Base-by-base conservation (phyloP, 2,113 vertebrate species). In the Aphyosemion australe region DNA sequence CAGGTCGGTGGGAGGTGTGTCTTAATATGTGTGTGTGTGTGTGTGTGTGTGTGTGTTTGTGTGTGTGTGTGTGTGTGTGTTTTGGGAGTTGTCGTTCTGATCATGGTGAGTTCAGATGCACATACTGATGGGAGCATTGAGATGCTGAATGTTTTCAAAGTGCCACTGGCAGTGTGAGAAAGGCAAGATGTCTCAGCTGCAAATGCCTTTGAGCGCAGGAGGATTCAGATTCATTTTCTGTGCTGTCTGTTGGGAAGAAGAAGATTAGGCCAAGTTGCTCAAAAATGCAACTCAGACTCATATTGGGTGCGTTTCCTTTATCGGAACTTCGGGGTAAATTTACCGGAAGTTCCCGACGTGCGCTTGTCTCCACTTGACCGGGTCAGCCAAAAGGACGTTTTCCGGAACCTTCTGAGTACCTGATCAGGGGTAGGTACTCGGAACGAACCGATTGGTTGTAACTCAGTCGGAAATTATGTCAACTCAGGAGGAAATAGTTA, bases 181-280 rank as follows among this genome's bases (percentile, higher is more conserved):
- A 73, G 74, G 71, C 80, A 58, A 77, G 62, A 80, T 72, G 82
- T 81, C 86, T 85, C 79, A 70, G 82, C 67, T 82, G 82, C 76
- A 80, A 70, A 74, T 45, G 46, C 63, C 82, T 85, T 54, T 74
- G 72, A 82, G 80, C 84, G 49, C 85, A 74, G 84, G 77, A 56
- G 80, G 78, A 72, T 87, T 82, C 85, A 86, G 84, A 90, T 90
- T 86, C 84, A 88, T 87, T 87, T 86, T 74, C 80, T 65, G 51
- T 73, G 79, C 78, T 84, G 82, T 85, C 85, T 88, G 72, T 79
- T 85, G 80, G 76, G 87, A 76, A 48, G 68, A 66, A 63, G 69
- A 70, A 74, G 86, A 84, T 84, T 76, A 85, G 61, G 76, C 64
- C 61, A 70, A 76, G 61, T 42, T 79, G 61, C 74, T 70, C 19